These are phyloP conservation scores for Batillaria attramentaria DNA, from an alignment of 1,140 invertebrate species.

Conservation along the genomic window DNA sequence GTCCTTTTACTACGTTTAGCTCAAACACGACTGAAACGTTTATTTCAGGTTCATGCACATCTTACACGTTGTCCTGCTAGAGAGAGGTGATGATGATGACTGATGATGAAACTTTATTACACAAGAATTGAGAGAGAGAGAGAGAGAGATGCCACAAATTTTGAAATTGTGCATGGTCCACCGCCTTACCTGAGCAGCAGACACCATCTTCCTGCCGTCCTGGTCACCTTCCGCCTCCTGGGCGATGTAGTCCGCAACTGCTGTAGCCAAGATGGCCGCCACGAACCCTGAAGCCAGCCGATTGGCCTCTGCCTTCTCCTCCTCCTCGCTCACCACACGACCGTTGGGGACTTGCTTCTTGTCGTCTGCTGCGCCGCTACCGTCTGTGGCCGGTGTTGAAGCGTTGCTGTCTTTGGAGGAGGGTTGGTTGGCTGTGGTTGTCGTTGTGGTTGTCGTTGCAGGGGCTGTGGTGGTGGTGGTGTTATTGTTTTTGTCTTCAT, in stretches of 20 bases:
- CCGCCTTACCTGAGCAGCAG: slow-evolving; percentile 38
- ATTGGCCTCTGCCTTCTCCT: slow-evolving; percentile 33
- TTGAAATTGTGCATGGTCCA: background rate
- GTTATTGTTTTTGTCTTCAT: slow-evolving; percentile 26
- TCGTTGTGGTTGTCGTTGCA: background rate
- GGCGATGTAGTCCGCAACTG: slow-evolving; percentile 42
- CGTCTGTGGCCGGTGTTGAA: background rate
- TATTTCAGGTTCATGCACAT: no score
- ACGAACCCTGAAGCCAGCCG: slow-evolving; percentile 46
- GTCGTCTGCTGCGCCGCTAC: background rate
- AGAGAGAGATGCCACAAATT: no score
- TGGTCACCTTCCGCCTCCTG: slow-evolving; percentile 27
- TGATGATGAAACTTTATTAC: no score
- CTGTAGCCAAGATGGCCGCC: slow-evolving; percentile 43
- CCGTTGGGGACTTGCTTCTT: background rate
- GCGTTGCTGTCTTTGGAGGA: slow-evolving; percentile 12
- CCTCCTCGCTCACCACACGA: slow-evolving; percentile 26
- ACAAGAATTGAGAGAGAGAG: no score
- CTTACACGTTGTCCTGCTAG: no score
- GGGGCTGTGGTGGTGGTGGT: background rate
- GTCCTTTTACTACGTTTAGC: no score
- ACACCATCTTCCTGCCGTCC: background rate
- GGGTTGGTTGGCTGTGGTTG: background rate
- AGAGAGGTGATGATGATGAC: background rate
- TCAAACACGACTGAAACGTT: no score